Evolutionary conservation across 2,113 vertebrate genomes (phyloP).

Genomic region (Hymenochirus boettgeri): DNA sequence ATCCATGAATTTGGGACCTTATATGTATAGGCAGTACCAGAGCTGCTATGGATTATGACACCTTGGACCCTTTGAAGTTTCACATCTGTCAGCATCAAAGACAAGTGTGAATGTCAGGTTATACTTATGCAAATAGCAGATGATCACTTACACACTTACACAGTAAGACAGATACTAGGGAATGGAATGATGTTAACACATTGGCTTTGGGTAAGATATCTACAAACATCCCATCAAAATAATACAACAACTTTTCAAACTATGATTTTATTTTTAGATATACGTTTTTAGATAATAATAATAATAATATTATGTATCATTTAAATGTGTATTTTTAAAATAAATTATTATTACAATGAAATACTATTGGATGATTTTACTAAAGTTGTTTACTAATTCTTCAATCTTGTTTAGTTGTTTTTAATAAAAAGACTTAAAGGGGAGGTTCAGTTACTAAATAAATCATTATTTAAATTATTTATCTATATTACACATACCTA

Average conservation of each 20-base stretch:
- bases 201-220: background rate
- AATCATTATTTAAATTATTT: no score
- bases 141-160: background rate
- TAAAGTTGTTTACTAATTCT: no score
- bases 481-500: no score
- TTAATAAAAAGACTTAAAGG: no score
- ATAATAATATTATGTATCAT: background rate
- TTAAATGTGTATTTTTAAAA: background rate
- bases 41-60: slow-evolving; percentile 19
- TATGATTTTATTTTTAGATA: background rate
- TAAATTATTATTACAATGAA: no score
- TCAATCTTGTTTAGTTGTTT: no score
- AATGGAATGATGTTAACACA: background rate
- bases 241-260: no score
- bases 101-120: background rate
- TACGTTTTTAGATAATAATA: no score
- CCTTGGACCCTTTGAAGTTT: no score
- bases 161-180: background rate
- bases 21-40: background rate
- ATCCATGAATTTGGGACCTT: background rate
- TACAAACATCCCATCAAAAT: no score
- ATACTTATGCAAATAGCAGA: background rate
- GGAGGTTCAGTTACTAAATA: no score
- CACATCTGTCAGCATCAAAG: slow-evolving; percentile 55
- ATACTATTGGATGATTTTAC: no score